Evolutionary conservation across 1,140 invertebrate species (phyloP).

Genomic region (Parasteatoda tepidariorum): DNA sequence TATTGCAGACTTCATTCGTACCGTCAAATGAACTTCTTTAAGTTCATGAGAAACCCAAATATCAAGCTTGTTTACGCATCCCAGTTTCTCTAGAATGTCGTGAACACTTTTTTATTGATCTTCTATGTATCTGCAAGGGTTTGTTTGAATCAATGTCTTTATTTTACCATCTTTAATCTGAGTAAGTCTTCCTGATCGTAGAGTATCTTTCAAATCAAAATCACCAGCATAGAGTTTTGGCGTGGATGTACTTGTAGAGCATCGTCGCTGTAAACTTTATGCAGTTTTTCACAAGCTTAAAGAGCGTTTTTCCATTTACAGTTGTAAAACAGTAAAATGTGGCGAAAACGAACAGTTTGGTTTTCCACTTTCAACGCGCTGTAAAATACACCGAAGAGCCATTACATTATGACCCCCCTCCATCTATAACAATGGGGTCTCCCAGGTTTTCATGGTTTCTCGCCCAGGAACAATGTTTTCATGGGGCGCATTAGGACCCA

Average conservation of each 20-base stretch:
- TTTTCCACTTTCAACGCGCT: not conserved
- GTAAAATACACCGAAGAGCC: too few species aligned
- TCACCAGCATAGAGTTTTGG: not conserved
- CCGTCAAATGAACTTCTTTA: not conserved
- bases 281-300: not conserved
- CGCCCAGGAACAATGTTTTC: too few species aligned
- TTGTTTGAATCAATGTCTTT: not conserved
- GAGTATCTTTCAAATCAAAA: not conserved
- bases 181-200: not conserved
- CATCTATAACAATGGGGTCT: too few species aligned
- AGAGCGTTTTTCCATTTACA: not conserved
- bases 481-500: too few species aligned
- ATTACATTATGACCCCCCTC: too few species aligned
- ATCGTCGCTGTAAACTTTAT: not conserved
- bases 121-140: not conserved
- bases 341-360: not conserved
- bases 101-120: not conserved
- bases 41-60: conserved; percentile 3
- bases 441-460: too few species aligned
- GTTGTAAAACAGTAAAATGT: not conserved
- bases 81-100: not conserved
- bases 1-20: not conserved
- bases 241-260: not conserved
- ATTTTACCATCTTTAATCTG: not conserved
- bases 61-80: not conserved